These are phyloP conservation scores for Pissodes strobi DNA, from an alignment of 1,140 invertebrate genomes.

Conservation along the genomic window DNA sequence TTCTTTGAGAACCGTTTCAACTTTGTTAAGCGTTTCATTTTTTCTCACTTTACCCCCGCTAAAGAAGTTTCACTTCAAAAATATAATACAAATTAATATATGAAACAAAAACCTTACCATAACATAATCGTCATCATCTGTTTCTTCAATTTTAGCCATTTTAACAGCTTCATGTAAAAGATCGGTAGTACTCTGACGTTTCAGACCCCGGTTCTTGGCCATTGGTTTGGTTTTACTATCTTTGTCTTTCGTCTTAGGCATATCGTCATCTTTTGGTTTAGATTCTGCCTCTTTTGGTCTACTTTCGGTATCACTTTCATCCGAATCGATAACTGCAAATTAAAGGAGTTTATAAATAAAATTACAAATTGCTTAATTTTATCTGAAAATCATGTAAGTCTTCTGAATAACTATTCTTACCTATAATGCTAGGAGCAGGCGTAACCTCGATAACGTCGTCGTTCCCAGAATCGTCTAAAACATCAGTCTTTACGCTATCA, in stretches of 20 bases:
- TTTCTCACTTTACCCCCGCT: no score
- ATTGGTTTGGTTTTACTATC: constrained; percentile 34
- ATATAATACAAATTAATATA: no score
- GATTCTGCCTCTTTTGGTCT: neutral
- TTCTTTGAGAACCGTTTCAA: no score
- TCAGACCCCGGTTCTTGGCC: constrained; percentile 13
- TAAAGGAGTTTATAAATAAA: no score
- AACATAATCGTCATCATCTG: constrained; percentile 25
- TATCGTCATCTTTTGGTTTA: constrained; percentile 9
- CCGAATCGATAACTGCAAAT: constrained; percentile 20
- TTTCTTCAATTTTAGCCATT: constrained; percentile 41
- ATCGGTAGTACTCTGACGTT: constrained; percentile 6
- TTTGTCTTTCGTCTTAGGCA: neutral
- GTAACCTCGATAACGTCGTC: neutral
- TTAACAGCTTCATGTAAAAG: constrained; percentile 25
- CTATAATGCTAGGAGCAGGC: neutral
- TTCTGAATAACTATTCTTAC: neutral
- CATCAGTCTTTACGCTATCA: neutral
- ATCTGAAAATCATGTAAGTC: no score
- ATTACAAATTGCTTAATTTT: no score
- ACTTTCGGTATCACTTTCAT: constrained; percentile 3
- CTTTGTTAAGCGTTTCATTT: no score
- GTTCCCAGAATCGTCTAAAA: neutral
- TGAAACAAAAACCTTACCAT: constrained; percentile 16
- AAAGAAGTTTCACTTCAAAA: no score